These are phyloP conservation scores for Azorinus chamasolen DNA, from an alignment of 2,888 invertebrate genomes.

Conservation along the genomic window DNA sequence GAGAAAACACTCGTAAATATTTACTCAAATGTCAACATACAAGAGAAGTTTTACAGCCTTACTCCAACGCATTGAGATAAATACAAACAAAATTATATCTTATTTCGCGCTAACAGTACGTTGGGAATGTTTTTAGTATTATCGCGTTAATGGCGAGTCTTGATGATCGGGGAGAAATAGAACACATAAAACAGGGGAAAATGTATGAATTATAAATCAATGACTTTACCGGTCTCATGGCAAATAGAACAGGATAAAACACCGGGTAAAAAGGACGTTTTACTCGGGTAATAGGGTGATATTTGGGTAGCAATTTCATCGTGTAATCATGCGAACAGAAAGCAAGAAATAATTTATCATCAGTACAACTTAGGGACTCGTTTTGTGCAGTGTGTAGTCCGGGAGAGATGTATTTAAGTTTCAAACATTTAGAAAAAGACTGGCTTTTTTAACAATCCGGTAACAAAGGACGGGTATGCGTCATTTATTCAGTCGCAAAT, in stretches of 20 bases:
- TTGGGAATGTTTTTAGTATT: too few species aligned
- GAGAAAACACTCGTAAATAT: constrained; percentile 4
- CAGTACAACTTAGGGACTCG: constrained; percentile 8
- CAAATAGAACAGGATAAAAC: constrained; percentile 3
- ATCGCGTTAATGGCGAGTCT: too few species aligned
- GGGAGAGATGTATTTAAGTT: too few species aligned
- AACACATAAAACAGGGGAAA: constrained; percentile 2
- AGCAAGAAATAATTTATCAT: constrained; percentile 44
- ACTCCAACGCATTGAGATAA: constrained; percentile 5
- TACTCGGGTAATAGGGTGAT: neutral
- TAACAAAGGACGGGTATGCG: too few species aligned
- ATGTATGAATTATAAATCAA: constrained; percentile 5
- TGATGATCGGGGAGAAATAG: too few species aligned
- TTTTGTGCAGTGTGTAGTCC: constrained; percentile 7
- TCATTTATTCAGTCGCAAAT: too few species aligned
- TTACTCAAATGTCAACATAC: constrained; percentile 2
- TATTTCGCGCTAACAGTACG: too few species aligned
- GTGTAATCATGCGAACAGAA: constrained; percentile 42
- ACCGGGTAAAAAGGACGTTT: neutral
- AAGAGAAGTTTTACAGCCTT: neutral
- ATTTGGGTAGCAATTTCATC: constrained; percentile 26
- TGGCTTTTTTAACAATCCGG: too few species aligned
- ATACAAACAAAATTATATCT: neutral
- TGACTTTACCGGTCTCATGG: neutral
- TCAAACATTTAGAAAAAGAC: too few species aligned